Evolutionary conservation across 2,797 vertebrate species (phyloP), one percentile per base, ranked within the genome.

Genomic region (Petrocephalus schoutedeni): DNA sequence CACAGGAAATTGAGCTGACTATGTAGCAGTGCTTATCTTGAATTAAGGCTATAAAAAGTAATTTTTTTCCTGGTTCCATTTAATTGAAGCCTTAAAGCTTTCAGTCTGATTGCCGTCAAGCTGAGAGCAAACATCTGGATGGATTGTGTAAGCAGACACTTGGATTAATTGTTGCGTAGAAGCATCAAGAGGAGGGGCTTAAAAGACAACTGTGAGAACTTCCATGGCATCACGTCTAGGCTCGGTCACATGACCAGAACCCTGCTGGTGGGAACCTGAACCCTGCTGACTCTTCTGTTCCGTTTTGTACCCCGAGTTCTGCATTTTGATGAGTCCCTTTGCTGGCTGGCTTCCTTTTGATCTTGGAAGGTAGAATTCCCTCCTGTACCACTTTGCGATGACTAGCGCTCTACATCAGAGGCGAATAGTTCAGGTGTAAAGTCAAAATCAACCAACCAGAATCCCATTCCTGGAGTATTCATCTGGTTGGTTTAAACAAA

Each of bases 201-300:
- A 23, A 16, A 23, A 6, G 14, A 28, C 10, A 85, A 28, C 28
- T 32, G 53, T 57, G 54, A 56, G 83, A 85, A 56, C 12, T 12
- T 6, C 10, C 83, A 85, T 21, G 0, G 83, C 14, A 56, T 85
- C 83, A 85, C 12, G 83, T 56, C 14, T 89, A 61, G 59, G 32
- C 67, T 71, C 16, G 36, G 61, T 88, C 89, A 89, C 89, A 83
- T 82, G 91, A 77, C 84, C 85, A 9, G 0, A 88, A 87, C 80
- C 93, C 93, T 88, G 93, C 93, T 94, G 95, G 92, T 94, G 49
- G 93, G 91, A 95, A 94, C 92, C 87, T 23, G 53, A 74, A 28
- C 90, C 88, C 51, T 67, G 88, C 89, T 89, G 88, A 80, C 54
- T 89, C 87, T 16, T n/a, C 21, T 4, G 2, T 71, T 53, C 51